These are phyloP conservation scores for Trachurus trachurus DNA, from an alignment of 2,797 vertebrate genomes.

Conservation along the genomic window DNA sequence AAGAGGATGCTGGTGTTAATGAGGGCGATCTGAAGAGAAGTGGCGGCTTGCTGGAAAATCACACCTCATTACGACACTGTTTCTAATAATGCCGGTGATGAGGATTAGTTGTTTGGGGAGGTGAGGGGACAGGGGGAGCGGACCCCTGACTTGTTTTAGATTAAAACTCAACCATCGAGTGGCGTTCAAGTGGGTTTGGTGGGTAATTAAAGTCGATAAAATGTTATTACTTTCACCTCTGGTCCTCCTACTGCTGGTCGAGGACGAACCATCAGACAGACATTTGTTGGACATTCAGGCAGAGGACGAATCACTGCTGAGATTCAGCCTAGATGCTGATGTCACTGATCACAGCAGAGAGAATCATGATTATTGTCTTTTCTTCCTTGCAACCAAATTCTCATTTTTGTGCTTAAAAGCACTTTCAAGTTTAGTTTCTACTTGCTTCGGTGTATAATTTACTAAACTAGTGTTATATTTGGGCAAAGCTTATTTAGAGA, in stretches of 20 bases:
- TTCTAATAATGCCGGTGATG: slow-evolving; percentile 66
- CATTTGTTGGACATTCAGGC: slow-evolving; percentile 33
- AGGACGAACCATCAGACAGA: slow-evolving; percentile 35
- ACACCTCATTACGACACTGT: slow-evolving; percentile 70
- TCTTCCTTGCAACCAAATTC: neutral
- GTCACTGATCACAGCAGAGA: neutral
- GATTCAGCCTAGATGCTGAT: slow-evolving; percentile 3
- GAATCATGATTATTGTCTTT: neutral
- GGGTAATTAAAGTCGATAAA: slow-evolving; percentile 77
- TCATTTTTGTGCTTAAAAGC: neutral
- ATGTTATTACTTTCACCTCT: slow-evolving; percentile 68
- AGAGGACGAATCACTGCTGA: slow-evolving; percentile 18
- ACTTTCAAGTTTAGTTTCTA: neutral
- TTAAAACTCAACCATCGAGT: slow-evolving; percentile 70
- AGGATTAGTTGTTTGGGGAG: slow-evolving; percentile 72
- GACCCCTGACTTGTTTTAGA: slow-evolving; percentile 67
- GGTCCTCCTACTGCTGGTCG: slow-evolving; percentile 30
- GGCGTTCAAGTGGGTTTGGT: slow-evolving; percentile 64
- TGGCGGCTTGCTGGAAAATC: slow-evolving; percentile 62
- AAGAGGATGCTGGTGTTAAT: slow-evolving; percentile 75
- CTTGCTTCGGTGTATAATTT: neutral
- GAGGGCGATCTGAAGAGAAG: slow-evolving; percentile 71
- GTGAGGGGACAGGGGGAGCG: slow-evolving; percentile 40
- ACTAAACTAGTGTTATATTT: neutral
- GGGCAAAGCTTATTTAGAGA: slow-evolving; percentile 1